Conservation (phyloP, 2,888 invertebrate species). For the Rapana venosa region DNA sequence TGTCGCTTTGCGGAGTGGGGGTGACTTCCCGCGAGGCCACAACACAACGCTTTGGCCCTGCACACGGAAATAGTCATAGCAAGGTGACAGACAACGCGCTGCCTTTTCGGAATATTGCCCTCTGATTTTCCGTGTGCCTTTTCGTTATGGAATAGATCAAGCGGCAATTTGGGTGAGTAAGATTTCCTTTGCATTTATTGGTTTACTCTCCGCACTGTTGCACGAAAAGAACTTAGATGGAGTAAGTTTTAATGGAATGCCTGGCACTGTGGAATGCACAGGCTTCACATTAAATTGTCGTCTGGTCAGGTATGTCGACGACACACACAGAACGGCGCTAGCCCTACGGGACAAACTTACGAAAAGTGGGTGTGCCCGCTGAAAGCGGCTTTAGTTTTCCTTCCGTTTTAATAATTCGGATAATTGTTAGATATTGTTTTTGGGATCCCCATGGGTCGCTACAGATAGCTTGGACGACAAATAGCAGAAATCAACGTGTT, state of each 20-base stretch:
- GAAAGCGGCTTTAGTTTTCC: neutral
- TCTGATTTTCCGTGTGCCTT: neutral
- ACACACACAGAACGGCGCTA: neutral
- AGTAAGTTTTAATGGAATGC: neutral
- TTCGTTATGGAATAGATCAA: conserved; percentile 24
- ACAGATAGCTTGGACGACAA: too few species aligned
- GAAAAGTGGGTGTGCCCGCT: conserved; percentile 27
- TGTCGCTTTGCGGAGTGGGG: conserved; percentile 36
- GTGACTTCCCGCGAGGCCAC: conserved; percentile 40
- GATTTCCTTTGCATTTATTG: neutral
- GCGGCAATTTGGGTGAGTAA: neutral
- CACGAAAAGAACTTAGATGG: too few species aligned
- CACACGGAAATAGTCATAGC: conserved; percentile 31
- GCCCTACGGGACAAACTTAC: neutral
- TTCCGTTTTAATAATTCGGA: too few species aligned
- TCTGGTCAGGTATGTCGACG: neutral
- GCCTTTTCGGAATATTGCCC: conserved; percentile 21
- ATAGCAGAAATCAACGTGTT: too few species aligned
- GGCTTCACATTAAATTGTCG: conserved; percentile 26
- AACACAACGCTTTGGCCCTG: neutral
- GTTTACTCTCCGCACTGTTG: too few species aligned
- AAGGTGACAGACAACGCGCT: conserved; percentile 27
- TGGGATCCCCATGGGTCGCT: too few species aligned
- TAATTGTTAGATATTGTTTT: too few species aligned
- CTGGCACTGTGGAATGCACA: conserved; percentile 10